Base-by-base conservation (phyloP, 2,797 vertebrate species). In the Urophycis tenuis region DNA sequence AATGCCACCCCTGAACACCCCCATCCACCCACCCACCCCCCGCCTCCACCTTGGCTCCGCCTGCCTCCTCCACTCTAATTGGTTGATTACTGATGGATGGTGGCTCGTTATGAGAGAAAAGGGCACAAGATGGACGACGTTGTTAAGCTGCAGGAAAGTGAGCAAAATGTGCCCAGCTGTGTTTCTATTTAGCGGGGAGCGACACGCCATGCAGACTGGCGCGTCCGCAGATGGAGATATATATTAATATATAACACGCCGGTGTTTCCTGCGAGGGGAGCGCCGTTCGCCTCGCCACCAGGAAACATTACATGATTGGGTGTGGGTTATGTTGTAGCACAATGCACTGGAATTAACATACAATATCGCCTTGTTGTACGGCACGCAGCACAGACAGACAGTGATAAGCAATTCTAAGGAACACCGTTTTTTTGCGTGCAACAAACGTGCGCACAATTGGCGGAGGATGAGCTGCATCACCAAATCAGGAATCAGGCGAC, bases 51-150 rank as follows among this genome's bases (percentile, higher is more conserved):
- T n/a, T 69, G 25, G 67, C 14, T 17, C 69, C 64, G 11, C 67
- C 67, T 31, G 39, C 6, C 1, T 22, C 60, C 72, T 71, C 35
- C 29, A 74, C 77, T 72, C 69, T 71, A 71, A 71, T 71, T 33
- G 69, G 17, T 81, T 85, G 83, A 89, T 87, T 86, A 82, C 86
- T 81, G 79, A 81, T 83, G 84, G 82, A 81, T 81, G 78, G 36
- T 35, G 77, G 83, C 79, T 82, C 80, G 78, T 82, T 86, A 80
- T 4, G 33, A 35, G 32, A 67, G 74, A 77, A 81, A 74, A 31
- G 17, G 85, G 81, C 72, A 72, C 80, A 82, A 85, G 85, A 89
- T 80, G 77, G 84, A 89, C 74, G 77, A 85, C 72, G 80, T 76
- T 25, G 82, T 86, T 83, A 81, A 78, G 71, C 25, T 41, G n/a